phyloP scores from a whole-genome alignment of 1,140 invertebrate genomes.

The Brachionus rotundiformis region DNA sequence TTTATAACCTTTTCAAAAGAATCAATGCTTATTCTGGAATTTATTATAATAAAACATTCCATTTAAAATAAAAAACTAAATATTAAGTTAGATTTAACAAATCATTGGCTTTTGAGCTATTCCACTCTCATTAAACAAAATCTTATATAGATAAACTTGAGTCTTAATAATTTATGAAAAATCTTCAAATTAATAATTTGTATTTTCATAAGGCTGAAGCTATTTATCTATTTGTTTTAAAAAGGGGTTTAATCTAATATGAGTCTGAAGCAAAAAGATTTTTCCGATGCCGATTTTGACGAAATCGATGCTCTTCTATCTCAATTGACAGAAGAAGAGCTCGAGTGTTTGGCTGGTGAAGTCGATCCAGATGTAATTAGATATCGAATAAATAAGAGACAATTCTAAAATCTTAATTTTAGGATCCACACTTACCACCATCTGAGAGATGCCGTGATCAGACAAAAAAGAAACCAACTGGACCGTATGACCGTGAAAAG shows the following conservation, averaged over 20 bases:
- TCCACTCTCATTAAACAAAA: not conserved
- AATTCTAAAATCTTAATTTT: constrained; percentile 55
- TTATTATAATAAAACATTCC: constrained; percentile 17
- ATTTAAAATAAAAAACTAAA: not conserved
- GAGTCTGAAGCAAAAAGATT: constrained; percentile 34
- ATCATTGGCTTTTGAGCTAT: not conserved
- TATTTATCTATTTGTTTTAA: constrained; percentile 5
- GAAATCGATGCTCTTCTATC: constrained; percentile 93
- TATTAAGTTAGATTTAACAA: not conserved
- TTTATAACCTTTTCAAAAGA: constrained; percentile 3
- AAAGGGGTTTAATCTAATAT: not conserved
- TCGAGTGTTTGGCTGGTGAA: constrained; percentile 94
- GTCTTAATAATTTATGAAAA: constrained; percentile 11
- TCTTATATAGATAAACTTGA: constrained; percentile 1
- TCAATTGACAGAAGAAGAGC: constrained; percentile 89
- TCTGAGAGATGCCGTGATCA: constrained; percentile 91
- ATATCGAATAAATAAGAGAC: not conserved
- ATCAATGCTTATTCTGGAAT: not conserved
- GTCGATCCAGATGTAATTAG: constrained; percentile 95
- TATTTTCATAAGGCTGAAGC: not conserved
- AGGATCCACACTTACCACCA: constrained; percentile 95
- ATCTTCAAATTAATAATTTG: not conserved
- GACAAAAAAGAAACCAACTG: constrained; percentile 89
- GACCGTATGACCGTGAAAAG: constrained; percentile 90
- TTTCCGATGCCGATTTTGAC: constrained; percentile 25